A percentile compares a stretch with the other conserved stretches of the same genome.
Conservation (phyloP, 2,113 vertebrate species). For the Macrotus californicus region DNA sequence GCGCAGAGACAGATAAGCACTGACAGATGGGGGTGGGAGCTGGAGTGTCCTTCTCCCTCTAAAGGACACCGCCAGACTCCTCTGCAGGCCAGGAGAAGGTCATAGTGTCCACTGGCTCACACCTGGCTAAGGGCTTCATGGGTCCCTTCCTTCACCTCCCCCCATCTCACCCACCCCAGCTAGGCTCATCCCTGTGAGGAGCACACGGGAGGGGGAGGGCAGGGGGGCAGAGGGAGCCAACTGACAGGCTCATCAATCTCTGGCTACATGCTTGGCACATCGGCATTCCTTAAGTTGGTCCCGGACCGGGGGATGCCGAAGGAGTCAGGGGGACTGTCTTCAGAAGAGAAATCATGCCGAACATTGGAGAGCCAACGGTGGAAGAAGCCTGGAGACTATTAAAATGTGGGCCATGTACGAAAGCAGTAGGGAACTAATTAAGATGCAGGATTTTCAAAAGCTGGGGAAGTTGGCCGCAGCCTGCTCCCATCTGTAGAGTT, state of each 20-base stretch:
- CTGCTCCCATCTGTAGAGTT: constrained; percentile 77
- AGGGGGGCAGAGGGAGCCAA: constrained; percentile 69
- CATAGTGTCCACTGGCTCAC: constrained; percentile 75
- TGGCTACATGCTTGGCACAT: constrained; percentile 74
- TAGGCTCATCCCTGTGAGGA: constrained; percentile 75
- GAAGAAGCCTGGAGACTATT: constrained; percentile 78
- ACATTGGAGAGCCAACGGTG: constrained; percentile 75
- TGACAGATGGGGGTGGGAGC: constrained; percentile 75
- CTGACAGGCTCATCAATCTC: constrained; percentile 84
- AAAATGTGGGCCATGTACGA: constrained; percentile 83
- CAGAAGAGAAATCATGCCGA: constrained; percentile 45
- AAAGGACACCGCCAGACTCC: constrained; percentile 76
- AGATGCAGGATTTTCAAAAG: constrained; percentile 79
- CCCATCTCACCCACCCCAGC: constrained; percentile 52
- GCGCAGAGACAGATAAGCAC: constrained; percentile 77
- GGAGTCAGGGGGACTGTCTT: constrained; percentile 48
- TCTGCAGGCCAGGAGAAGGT: constrained; percentile 72
- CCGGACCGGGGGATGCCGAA: constrained; percentile 16
- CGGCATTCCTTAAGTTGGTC: constrained; percentile 69
- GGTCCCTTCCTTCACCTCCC: constrained; percentile 11
- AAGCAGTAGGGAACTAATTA: constrained; percentile 84
- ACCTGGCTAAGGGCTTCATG: constrained; percentile 78
- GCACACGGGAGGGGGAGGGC: constrained; percentile 28
- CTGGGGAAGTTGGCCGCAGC: constrained; percentile 76
- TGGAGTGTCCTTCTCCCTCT: constrained; percentile 64